phyloP scores from a whole-genome alignment of 2,113 vertebrate species.

The Gallinago media region DNA sequence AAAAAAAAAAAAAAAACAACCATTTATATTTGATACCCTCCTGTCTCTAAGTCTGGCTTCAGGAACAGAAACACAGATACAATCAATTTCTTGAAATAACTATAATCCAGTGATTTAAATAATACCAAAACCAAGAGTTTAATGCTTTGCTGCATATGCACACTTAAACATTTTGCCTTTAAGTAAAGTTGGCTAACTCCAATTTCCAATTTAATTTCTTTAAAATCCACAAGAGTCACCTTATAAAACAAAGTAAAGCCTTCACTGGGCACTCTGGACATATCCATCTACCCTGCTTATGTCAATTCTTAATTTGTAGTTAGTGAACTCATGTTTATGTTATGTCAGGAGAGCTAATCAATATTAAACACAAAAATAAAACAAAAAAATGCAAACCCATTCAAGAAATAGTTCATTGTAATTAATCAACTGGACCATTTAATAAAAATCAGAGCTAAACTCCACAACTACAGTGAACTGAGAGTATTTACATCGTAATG shows the following conservation, averaged over 20 bases:
- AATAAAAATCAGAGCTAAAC: neutral
- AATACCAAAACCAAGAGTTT: neutral
- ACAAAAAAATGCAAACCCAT: neutral
- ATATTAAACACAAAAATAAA: slow-evolving; percentile 33
- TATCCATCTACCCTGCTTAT: neutral
- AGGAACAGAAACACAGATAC: neutral
- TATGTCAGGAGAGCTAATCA: slow-evolving; percentile 5
- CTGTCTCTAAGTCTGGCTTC: neutral
- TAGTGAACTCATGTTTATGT: slow-evolving; percentile 7
- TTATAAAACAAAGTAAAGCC: neutral
- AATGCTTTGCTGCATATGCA: neutral
- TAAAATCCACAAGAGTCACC: slow-evolving; percentile 7
- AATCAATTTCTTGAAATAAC: neutral
- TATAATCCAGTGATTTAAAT: neutral
- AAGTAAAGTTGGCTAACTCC: neutral
- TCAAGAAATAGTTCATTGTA: neutral
- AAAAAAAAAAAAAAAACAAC: neutral
- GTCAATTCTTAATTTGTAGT: slow-evolving; percentile 1
- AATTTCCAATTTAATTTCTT: neutral
- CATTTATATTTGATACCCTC: neutral
- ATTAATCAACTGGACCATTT: slow-evolving; percentile 3
- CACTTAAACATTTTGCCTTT: neutral
- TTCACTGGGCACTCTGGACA: neutral
- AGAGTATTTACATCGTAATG: neutral
- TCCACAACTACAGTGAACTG: neutral